Evolutionary conservation across 2,888 invertebrate genomes (phyloP), one percentile per base, ranked within the genome.

Genomic region (Patella depressa): DNA sequence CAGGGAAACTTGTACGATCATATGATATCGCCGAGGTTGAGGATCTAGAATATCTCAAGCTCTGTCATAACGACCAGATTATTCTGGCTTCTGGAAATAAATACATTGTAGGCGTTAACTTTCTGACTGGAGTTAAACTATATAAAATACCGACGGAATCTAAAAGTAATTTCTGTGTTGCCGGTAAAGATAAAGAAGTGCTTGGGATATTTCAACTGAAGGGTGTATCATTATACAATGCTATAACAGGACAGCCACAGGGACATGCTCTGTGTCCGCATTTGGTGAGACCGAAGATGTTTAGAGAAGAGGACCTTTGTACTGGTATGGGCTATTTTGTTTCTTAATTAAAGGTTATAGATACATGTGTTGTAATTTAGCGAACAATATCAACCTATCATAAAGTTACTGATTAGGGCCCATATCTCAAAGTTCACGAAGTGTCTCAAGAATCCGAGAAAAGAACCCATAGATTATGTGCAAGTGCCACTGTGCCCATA

Each of bases 11-110:
- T 53, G 65, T 79, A 3, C 80, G 78, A 53, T 54, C 78, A 4
- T 80, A 79, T 53, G 86, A 85, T 57, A 82, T 81, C 17, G n/a
- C n/a, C n/a, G 72, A 84, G 7, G 83, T 82, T 12, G 84, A 83
- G 69, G 78, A 81, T n/a, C 76, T 72, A 5, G 76, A 76, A 24
- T 57, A 70, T 29, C 19, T 76, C n/a, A 24, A 19, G 29, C 15
- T 76, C 7, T 55, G 72, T 9, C 59, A 59, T 24, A 72, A 72
- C 59, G 78, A 75, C 69, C 57, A 72, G 19, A 54, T 75, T 14
- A 19, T 69, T 9, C 59, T 75, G 9, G 74, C 72, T 3, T 65
- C 59, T 34, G 45, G 65, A 14, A 72, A 75, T 53, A n/a, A 34
- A 5, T 71, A 17, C 14, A 59, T 75, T 15, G 53, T 72, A 29